A percentile compares a stretch with the other conserved stretches of the same genome.
Conservation (phyloP, 2,888 invertebrate genomes). For the Onthophagus sagittarius region DNA sequence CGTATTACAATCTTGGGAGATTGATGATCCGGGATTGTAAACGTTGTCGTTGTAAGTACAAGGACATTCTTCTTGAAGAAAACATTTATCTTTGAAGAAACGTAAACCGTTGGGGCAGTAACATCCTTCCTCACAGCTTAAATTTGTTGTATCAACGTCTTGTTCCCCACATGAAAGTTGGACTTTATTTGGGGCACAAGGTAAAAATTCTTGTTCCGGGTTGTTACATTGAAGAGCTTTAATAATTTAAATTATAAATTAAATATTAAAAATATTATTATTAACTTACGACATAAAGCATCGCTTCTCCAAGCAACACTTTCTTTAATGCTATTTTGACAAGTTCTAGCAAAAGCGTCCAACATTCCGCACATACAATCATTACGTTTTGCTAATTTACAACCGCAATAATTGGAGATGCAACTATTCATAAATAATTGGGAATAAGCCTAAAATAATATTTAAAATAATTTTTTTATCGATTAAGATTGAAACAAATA, state of each 20-base stretch:
- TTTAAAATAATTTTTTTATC: neutral
- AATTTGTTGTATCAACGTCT: neutral
- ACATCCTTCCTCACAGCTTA: conserved; percentile 11
- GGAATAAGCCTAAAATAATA: neutral
- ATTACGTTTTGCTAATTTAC: neutral
- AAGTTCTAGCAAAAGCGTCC: conserved; percentile 13
- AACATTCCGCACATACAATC: conserved; percentile 15
- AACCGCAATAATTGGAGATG: conserved; percentile 7
- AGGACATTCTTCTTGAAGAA: conserved; percentile 10
- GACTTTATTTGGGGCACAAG: conserved; percentile 11
- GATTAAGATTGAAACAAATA: too few relatives aligned
- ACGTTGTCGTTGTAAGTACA: conserved; percentile 78
- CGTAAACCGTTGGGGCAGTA: neutral
- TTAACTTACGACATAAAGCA: conserved; percentile 15
- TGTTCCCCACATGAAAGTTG: conserved; percentile 1
- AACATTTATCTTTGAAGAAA: conserved; percentile 12
- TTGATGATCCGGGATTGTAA: conserved; percentile 65
- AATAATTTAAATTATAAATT: neutral
- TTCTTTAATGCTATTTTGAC: neutral
- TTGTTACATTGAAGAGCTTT: neutral
- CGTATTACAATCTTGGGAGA: conserved; percentile 73
- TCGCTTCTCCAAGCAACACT: conserved; percentile 8
- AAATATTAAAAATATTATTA: neutral
- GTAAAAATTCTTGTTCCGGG: neutral
- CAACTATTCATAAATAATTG: conserved; percentile 1